Base-by-base conservation (phyloP, 2,113 vertebrate species). In the Cathartes aura region DNA sequence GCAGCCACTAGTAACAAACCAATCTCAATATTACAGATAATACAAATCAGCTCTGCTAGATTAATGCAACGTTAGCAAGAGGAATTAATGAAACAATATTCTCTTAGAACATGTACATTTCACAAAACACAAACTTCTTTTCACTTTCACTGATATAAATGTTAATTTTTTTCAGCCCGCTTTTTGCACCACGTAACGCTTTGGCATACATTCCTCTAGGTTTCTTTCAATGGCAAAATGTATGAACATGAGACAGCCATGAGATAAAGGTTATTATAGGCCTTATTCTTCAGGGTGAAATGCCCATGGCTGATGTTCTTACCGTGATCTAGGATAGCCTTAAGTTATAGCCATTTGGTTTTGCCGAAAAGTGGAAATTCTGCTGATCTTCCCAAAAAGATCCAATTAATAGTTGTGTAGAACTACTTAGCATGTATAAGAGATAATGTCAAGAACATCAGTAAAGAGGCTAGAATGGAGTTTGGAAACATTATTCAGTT, bases 161-260 rank as follows among this genome's bases (percentile, higher is more conserved):
- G 19, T 42, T 26, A 15, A 55, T 63, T 55, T 8, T 32, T 34
- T 26, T 4, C 79, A 82, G 52, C 26, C 71, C 38, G 22, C 15
- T 7, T 67, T 18, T 64, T 79, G 24, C 32, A 59, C 24, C n/a
- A n/a, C 5, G 0, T 5, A 27, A 48, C 20, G 4, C 36, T 52
- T 30, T 5, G 47, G 23, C 59, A n/a, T 15, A 71, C 5, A 4
- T 29, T 76, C 10, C 63, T 76, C 26, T 38, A 58, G 38, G 43
- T 81, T 76, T 38, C 42, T 75, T 50, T 63, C n/a, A 38, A 5
- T 13, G n/a, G 20, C 20, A 80, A 32, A 80, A 20, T 2, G 8
- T 2, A 6, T 2, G 15, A 92, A n/a, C 6, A 1, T 0, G 5
- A 66, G 36, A 36, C 6, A 27, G 75, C 20, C 62, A 60, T 0